Evolutionary conservation across 2,888 invertebrate species (phyloP), one percentile per base, ranked within the genome.

Genomic region (Torymus tubicola): DNA sequence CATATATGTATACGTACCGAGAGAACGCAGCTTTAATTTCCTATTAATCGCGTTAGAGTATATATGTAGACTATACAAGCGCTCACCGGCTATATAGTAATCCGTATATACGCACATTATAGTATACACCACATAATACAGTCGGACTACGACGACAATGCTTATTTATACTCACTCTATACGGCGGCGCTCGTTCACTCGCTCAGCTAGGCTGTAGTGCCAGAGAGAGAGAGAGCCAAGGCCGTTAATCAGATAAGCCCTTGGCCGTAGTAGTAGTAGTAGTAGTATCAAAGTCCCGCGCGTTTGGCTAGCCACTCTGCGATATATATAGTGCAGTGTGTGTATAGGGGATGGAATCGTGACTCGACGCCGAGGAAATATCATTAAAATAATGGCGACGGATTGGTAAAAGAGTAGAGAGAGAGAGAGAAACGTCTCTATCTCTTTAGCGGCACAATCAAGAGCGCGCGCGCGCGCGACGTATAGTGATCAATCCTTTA

Each of bases 401-500:
- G 60, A 78, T 65, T 68, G 65, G 78, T 42, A 57, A 80, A 69
- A 79, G 69, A 68, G 69, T 42, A 21, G 21, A 21, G 21, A 21
- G 21, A 21, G 69, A 61, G 21, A 53, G 42, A 42, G 42, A 69
- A 75, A 74, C 75, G 67, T 74, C 69, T 74, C 58, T 57, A 64
- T 69, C 50, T 42, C 31, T 52, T 18, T 42, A 60, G n/a, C 70
- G 12, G 18, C 55, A 63, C 55, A 42, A 52, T 65, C 58, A 52
- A 67, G 53, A 18, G 24, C 57, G 72, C 75, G 74, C 58, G 24
- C 60, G 53, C 14, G 24, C 57, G 72, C 75, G 74, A 80, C 67
- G 64, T 79, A 68, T 79, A 68, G 65, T 81, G 72, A 68, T 78
- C 67, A 57, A 73, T 78, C 60, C 78, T 73, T 78, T 73, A 73